Conservation (phyloP, 2,797 vertebrate genomes). For the Catamblyrhynchus diadema region DNA sequence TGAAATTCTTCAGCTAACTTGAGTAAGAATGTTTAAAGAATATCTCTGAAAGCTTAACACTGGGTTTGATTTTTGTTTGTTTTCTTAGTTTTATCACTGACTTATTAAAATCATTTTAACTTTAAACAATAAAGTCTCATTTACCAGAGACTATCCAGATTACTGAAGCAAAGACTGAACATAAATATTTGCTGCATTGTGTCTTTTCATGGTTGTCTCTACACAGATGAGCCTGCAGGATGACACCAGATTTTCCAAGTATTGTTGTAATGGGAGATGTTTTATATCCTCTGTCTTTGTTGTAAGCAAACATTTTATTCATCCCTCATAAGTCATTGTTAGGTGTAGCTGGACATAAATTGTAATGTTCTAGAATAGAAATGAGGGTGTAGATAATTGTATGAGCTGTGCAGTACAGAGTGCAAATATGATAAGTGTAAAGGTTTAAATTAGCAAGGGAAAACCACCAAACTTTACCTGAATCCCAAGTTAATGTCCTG, state of each 20-base stretch:
- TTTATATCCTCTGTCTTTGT: background rate
- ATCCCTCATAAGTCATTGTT: background rate
- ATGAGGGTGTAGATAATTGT: background rate
- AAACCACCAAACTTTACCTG: background rate
- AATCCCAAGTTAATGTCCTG: background rate
- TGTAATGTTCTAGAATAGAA: background rate
- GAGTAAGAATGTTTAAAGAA: background rate
- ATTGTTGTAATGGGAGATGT: background rate
- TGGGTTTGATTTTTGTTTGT: background rate
- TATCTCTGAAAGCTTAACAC: background rate
- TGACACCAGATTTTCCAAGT: background rate
- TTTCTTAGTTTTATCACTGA: background rate
- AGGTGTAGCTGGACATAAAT: background rate
- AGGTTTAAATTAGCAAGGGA: background rate
- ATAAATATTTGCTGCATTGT: background rate
- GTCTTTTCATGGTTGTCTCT: background rate
- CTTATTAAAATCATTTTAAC: background rate
- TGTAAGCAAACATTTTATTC: background rate
- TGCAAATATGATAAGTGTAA: background rate
- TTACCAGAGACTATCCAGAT: background rate
- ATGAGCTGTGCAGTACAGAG: background rate
- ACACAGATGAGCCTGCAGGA: background rate
- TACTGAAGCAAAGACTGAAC: background rate
- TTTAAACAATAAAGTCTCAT: background rate
- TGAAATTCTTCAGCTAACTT: background rate